phyloP scores from a whole-genome alignment of 2,113 vertebrate genomes.

The Gasterosteus nipponicus region DNA sequence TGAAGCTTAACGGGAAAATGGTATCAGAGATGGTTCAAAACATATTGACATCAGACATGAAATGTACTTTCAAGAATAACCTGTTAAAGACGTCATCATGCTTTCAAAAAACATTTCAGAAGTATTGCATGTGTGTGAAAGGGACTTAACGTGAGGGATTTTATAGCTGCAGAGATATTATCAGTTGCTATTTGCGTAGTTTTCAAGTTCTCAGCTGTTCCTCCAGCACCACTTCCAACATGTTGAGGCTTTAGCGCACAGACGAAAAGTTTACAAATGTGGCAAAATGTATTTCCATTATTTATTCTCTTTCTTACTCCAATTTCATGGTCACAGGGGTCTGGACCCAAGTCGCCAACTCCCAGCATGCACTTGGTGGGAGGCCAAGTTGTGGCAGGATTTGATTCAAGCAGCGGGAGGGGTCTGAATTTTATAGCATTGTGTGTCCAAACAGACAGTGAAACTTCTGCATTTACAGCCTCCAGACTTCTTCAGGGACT shows the following conservation, averaged over 20 bases:
- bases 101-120: neutral
- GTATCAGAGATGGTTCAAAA: no score
- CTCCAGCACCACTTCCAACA: neutral
- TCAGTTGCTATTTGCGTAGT: neutral
- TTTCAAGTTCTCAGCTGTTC: neutral
- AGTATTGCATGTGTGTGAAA: neutral
- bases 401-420: constrained; percentile 56
- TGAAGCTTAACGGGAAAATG: neutral
- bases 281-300: constrained; percentile 32
- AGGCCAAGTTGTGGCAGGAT: constrained; percentile 51
- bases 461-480: constrained; percentile 36
- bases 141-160: neutral
- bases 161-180: neutral
- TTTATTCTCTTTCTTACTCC: constrained; percentile 40
- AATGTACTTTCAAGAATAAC: neutral
- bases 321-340: constrained; percentile 29
- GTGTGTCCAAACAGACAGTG: constrained; percentile 52
- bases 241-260: constrained; percentile 16
- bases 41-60: neutral
- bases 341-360: constrained; percentile 21
- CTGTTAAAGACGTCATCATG: neutral
- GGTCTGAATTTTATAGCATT: constrained; percentile 55
- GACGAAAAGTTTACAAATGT: constrained; percentile 40
- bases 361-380: constrained; percentile 35
- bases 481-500: constrained; percentile 16